Base-by-base conservation (phyloP, 2,113 vertebrate genomes). In the Oceanites oceanicus region DNA sequence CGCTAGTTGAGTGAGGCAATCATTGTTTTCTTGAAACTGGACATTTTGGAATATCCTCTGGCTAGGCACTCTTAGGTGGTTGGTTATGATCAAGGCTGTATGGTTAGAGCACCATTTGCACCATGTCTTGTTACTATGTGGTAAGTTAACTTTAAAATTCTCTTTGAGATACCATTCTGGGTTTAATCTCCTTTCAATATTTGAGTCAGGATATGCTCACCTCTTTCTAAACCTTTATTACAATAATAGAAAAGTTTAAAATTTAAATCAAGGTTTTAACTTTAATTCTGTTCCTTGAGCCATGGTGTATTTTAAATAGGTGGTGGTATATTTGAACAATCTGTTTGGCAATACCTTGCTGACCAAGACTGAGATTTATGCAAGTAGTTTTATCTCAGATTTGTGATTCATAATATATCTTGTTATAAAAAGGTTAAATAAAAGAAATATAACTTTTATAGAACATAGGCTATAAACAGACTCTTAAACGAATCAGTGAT, bases 361-460 rank as follows among this genome's bases (percentile, higher is more conserved):
- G 73, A 90, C 77, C 63, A 76, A 67, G 62, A 30, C 34, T 49
- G 62, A 82, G 58, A 67, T 88, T 88, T 82, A 70, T 95, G 85
- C 45, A 76, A 76, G 83, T 42, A 44, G 29, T 67, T 78, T 95
- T 94, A 76, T 45, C 55, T 90, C 62, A 73, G 50, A 86, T 83
- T 83, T 95, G 92, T 94, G 81, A 83, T 88, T 96, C 78, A 79
- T 96, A 94, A 93, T 96, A 62, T 91, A 89, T 70, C 52, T 95
- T 82, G 90, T 88, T 94, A 70, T 94, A 93, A 97, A 98, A 97
- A 97, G 96, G 96, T 97, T 97, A 97, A 98, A 95, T 92, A 97
- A 82, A 95, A 90, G 74, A 85, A 79, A 42, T 85, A 32, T 19
- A 85, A 58, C 45, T 94, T 86, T 65, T 61, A 34, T 74, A 83